Evolutionary conservation across 2,797 vertebrate genomes (phyloP), one percentile per base, ranked within the genome.

Genomic region (Melanotaenia parkinsoni): DNA sequence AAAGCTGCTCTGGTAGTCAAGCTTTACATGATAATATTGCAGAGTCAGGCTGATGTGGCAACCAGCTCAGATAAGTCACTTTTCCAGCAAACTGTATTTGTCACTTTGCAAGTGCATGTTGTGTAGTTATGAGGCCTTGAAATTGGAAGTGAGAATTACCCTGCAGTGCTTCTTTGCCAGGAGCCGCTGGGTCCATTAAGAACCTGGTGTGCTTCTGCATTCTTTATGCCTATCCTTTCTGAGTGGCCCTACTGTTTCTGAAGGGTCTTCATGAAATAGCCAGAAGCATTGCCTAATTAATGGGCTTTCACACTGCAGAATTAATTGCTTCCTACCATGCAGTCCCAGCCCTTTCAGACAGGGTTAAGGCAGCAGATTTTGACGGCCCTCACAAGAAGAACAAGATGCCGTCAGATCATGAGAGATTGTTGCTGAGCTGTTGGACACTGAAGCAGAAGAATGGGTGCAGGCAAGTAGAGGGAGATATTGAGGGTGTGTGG

Each of bases 211-310:
- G 84, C 78, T 76, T 56, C 82, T 76, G 84, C 90, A 92, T 91
- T 75, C 86, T 89, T 86, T 72, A 81, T 90, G 83, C 76, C 79
- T 81, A 84, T 86, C 77, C 79, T 82, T 83, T 86, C 76, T 0
- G 53, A 90, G 86, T 82, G 78, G 80, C 69, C 87, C 80, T 57
- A 83, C 74, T 71, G 77, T 87, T 91, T 78, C 69, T 84, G 76
- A 90, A 85, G 87, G 81, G 79, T 88, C 83, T 88, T 83, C 24
- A 61, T 63, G 79, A 89, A 90, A 86, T 87, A 87, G 88, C 90
- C 84, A 80, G 80, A 86, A 90, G 90, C 86, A 28, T 70, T 81
- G 72, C 86, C 88, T 94, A 93, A 94, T 94, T 91, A 93, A 93
- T 88, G 84, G 87, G 76, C 85, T 92, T 88, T 83, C 77, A 91